Evolutionary conservation across 1,140 invertebrate genomes (phyloP).

Genomic region (Caenorhabditis latens): DNA sequence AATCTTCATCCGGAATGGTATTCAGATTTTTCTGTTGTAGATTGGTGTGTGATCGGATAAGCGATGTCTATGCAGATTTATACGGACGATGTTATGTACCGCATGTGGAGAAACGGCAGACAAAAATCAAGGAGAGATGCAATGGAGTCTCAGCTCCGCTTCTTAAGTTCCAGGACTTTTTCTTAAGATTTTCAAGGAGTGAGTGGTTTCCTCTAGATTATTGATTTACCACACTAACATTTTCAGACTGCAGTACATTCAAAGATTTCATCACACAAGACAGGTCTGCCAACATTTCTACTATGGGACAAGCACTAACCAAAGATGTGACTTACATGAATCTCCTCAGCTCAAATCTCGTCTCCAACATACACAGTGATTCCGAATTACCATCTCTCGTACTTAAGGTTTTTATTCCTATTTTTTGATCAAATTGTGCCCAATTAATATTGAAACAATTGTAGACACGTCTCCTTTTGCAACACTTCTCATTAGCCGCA

Average conservation of each 20-base stretch:
- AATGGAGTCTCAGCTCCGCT: constrained; percentile 62
- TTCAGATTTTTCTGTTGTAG: constrained; percentile 60
- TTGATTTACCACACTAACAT: not conserved
- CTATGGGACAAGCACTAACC: constrained; percentile 71
- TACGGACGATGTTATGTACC: constrained; percentile 76
- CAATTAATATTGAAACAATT: constrained; percentile 6
- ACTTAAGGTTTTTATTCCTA: constrained; percentile 65
- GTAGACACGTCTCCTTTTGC: constrained; percentile 73
- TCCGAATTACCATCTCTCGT: constrained; percentile 74
- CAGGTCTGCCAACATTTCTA: constrained; percentile 29
- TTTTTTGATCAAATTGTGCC: not conserved
- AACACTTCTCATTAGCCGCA: constrained; percentile 76
- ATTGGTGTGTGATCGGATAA: constrained; percentile 71
- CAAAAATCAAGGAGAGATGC: constrained; percentile 63
- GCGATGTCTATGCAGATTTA: constrained; percentile 69
- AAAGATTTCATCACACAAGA: constrained; percentile 51
- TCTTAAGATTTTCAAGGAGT: constrained; percentile 69
- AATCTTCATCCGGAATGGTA: not conserved
- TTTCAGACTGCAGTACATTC: constrained; percentile 51
- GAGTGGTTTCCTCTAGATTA: not conserved
- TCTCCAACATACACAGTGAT: constrained; percentile 68
- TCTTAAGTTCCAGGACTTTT: constrained; percentile 69
- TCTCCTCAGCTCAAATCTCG: constrained; percentile 67
- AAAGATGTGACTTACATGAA: constrained; percentile 76
- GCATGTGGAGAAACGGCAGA: constrained; percentile 61